phyloP scores from a whole-genome alignment of 2,888 invertebrate genomes.

The Dryobota labecula region DNA sequence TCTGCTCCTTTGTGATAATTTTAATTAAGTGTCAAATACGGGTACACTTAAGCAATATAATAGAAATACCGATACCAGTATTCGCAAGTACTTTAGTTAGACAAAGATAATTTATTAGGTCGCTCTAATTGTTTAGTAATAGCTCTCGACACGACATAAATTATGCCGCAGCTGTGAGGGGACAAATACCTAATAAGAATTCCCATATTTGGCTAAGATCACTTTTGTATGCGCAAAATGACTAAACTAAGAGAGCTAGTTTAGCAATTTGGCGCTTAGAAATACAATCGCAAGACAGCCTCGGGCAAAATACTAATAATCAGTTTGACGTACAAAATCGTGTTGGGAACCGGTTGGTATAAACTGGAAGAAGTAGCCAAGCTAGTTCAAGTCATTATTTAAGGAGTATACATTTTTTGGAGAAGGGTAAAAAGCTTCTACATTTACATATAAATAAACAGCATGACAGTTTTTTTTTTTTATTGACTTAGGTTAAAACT shows the following conservation, averaged over 20 bases:
- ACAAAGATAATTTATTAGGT: constrained; percentile 51
- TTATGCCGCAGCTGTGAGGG: constrained; percentile 40
- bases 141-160: constrained; percentile 44
- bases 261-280: no score
- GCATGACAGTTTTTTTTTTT: background rate
- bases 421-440: background rate
- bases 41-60: constrained; percentile 15
- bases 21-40: constrained; percentile 18
- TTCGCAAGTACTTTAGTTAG: constrained; percentile 25
- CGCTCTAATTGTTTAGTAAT: constrained; percentile 59
- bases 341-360: background rate
- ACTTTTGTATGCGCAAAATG: background rate
- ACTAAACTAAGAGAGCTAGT: background rate
- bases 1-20: background rate
- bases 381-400: background rate
- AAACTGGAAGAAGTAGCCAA: background rate
- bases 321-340: background rate
- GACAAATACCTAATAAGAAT: constrained; percentile 38
- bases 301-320: constrained; percentile 8
- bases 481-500: background rate
- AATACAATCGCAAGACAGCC: no score
- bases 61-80: constrained; percentile 14
- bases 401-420: background rate
- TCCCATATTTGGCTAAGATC: constrained; percentile 28
- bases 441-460: background rate